phyloP scores from a whole-genome alignment of 2,888 invertebrate genomes.

The Malacosoma neustria region DNA sequence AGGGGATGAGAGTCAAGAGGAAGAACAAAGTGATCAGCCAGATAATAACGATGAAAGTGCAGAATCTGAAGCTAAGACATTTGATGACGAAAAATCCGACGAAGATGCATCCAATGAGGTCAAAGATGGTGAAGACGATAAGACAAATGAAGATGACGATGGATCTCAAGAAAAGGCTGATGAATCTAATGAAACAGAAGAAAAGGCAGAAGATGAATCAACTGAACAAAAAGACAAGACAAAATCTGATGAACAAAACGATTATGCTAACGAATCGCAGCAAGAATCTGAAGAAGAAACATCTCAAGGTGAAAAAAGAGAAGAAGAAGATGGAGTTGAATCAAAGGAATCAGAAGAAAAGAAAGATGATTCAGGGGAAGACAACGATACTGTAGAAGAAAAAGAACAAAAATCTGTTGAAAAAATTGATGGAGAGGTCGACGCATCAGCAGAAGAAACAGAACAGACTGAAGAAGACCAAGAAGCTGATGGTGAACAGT shows the following conservation, averaged over 20 bases:
- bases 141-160: constrained; percentile 30
- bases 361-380: constrained; percentile 24
- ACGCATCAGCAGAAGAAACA: constrained; percentile 35
- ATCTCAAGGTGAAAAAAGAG: constrained; percentile 26
- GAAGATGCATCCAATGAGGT: constrained; percentile 32
- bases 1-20: constrained; percentile 62
- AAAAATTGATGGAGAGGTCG: constrained; percentile 14
- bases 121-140: constrained; percentile 28
- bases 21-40: constrained; percentile 18
- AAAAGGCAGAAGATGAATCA: constrained; percentile 25
- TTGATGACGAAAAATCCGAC: constrained; percentile 24
- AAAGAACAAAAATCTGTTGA: constrained; percentile 24
- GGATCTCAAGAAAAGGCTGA: constrained; percentile 29
- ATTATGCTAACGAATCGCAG: constrained; percentile 26
- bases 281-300: constrained; percentile 25
- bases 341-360: constrained; percentile 15
- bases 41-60: constrained; percentile 33
- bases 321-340: constrained; percentile 22
- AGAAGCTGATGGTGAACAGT: constrained; percentile 22
- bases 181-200: constrained; percentile 30
- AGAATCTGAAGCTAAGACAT: constrained; percentile 28
- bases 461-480: constrained; percentile 32
- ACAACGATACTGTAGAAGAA: constrained; percentile 33
- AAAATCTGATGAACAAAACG: constrained; percentile 32
- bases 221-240: constrained; percentile 46